phyloP scores from a whole-genome alignment of 2,797 vertebrate species.

The Novumbra hubbsi region DNA sequence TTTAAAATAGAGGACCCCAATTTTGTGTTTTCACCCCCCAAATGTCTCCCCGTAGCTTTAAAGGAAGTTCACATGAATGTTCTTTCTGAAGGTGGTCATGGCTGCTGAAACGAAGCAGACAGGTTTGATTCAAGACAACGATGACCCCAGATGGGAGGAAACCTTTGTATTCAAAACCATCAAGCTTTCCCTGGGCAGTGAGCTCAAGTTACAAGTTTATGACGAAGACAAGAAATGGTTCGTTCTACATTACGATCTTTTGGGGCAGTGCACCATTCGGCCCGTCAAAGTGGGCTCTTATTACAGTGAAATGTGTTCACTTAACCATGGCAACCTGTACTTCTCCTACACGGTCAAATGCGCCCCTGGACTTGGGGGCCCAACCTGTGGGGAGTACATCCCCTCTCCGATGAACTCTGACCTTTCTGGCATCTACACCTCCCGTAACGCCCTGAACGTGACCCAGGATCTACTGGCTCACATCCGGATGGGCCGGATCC shows the following conservation, averaged over 20 bases:
- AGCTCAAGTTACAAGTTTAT: conserved; percentile 7
- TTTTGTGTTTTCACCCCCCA: background rate
- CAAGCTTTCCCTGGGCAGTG: background rate
- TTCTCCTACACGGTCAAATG: conserved; percentile 9
- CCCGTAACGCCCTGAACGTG: conserved; percentile 38
- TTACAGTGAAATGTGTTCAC: background rate
- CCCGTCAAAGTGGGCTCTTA: background rate
- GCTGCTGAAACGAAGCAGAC: conserved; percentile 25
- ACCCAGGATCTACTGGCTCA: conserved; percentile 9
- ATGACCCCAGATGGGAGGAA: conserved; percentile 51
- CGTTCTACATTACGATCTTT: conserved; percentile 52
- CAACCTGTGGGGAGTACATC: conserved; percentile 49
- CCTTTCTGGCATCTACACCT: conserved; percentile 41
- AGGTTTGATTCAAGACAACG: background rate
- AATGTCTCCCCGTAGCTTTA: background rate
- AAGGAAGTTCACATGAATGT: background rate
- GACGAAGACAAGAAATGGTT: conserved; percentile 46
- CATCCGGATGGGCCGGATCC: conserved; percentile 7
- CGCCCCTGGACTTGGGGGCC: conserved; percentile 45
- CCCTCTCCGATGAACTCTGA: conserved; percentile 57
- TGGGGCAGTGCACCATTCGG: conserved; percentile 50
- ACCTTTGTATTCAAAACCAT: conserved; percentile 41
- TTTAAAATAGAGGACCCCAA: background rate
- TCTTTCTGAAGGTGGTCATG: conserved; percentile 51
- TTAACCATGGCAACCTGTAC: conserved; percentile 9